A percentile compares a stretch with the other conserved stretches of the same genome.
Evolutionary conservation across 2,113 vertebrate species (phyloP).

Genomic region (Cygnus buccinator): DNA sequence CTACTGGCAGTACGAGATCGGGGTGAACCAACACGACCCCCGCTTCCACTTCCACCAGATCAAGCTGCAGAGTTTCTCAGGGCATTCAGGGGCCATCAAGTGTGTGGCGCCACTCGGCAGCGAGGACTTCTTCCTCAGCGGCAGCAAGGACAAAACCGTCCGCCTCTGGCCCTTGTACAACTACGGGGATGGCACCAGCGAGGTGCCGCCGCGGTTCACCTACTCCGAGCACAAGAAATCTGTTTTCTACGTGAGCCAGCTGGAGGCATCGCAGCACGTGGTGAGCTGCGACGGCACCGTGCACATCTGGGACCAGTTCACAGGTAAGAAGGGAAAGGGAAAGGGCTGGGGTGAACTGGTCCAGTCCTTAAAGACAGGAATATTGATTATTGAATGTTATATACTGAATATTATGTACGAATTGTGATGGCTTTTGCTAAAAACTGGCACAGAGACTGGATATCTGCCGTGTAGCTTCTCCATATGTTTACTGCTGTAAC

Average conservation of each 20-base stretch:
- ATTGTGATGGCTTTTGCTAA: not conserved
- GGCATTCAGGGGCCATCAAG: conserved; percentile 90
- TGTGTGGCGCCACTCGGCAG: conserved; percentile 87
- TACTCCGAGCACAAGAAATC: conserved; percentile 92
- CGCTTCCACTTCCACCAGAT: conserved; percentile 99
- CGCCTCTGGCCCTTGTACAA: conserved; percentile 96
- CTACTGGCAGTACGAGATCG: conserved; percentile 98
- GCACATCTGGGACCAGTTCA: conserved; percentile 96
- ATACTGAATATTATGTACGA: no score
- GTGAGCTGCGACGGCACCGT: conserved; percentile 96
- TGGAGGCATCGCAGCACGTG: conserved; percentile 89
- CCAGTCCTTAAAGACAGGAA: not conserved
- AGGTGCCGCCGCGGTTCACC: conserved; percentile 84
- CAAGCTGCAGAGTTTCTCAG: conserved; percentile 92
- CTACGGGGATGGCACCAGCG: conserved; percentile 89
- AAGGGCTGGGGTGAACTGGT: not conserved
- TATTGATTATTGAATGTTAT: no score
- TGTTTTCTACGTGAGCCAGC: conserved; percentile 90
- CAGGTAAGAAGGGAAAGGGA: conserved; percentile 77
- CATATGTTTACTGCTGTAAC: not conserved
- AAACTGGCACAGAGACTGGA: not conserved
- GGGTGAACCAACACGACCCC: conserved; percentile 91
- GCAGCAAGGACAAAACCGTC: conserved; percentile 96
- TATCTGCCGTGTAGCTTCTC: not conserved
- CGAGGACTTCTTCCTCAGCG: conserved; percentile 96